Evolutionary conservation across 2,113 vertebrate species (phyloP).

Genomic region (Pica pica): DNA sequence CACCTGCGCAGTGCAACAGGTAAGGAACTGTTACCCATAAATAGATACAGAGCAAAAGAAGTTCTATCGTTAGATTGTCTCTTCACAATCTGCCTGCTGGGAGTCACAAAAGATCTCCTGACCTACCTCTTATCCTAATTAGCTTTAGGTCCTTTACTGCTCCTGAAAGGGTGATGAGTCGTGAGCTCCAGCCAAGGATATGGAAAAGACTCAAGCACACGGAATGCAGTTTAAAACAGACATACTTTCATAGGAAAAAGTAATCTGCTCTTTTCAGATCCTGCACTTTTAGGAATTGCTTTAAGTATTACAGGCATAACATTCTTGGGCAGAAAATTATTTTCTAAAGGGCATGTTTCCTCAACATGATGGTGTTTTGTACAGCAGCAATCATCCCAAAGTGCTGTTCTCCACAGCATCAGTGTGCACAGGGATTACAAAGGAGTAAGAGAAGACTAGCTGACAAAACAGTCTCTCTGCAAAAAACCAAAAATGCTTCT

Average conservation of each 20-base stretch:
- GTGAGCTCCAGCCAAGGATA: background rate
- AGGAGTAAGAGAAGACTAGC: background rate
- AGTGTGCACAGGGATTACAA: background rate
- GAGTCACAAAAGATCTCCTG: background rate
- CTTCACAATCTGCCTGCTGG: background rate
- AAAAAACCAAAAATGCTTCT: background rate
- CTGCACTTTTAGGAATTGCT: background rate
- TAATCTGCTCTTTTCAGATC: background rate
- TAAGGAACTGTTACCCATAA: background rate
- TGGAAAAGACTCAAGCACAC: background rate
- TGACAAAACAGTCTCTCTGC: background rate
- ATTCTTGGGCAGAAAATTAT: background rate
- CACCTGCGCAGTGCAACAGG: background rate
- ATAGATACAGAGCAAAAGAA: background rate
- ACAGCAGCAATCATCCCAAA: background rate
- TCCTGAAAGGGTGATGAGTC: background rate
- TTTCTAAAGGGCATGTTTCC: background rate
- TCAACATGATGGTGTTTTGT: background rate
- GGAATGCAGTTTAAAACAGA: background rate
- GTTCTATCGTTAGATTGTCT: background rate
- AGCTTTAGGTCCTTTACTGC: background rate
- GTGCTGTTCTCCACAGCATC: background rate
- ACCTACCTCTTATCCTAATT: background rate
- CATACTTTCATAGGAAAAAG: background rate
- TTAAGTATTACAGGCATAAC: background rate